Percentiles rank a stretch among this genome's conserved stretches.
phyloP scores from a whole-genome alignment of 1,140 invertebrate species.

The Zaprionus nigranus region DNA sequence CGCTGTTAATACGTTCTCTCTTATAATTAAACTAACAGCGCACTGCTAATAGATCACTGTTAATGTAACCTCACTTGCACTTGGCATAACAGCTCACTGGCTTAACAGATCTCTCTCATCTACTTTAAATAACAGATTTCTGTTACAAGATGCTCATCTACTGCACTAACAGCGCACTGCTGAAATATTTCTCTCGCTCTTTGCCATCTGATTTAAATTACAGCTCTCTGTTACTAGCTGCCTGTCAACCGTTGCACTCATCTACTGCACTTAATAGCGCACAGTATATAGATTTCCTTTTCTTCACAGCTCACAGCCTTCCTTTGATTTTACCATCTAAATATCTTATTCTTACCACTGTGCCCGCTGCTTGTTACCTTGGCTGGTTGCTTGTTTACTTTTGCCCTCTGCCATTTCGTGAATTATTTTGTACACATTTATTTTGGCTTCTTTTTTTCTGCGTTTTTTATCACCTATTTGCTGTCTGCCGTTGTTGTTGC shows the following conservation, averaged over 20 bases:
- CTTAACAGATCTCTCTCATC: neutral
- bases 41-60: neutral
- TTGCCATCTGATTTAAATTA: neutral
- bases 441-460: constrained; percentile 33
- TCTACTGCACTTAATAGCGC: neutral
- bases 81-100: neutral
- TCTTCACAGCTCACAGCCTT: neutral
- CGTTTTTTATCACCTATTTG: constrained; percentile 67
- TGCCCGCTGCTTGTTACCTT: constrained; percentile 50
- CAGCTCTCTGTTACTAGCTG: neutral
- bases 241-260: too few species aligned
- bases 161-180: neutral
- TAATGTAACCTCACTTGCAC: neutral
- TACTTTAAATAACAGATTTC: neutral
- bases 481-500: constrained; percentile 33
- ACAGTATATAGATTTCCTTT: neutral
- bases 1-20: neutral
- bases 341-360: constrained; percentile 29
- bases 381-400: constrained; percentile 69
- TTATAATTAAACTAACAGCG: neutral
- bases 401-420: constrained; percentile 63
- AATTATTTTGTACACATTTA: constrained; percentile 80
- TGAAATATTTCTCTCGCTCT: neutral
- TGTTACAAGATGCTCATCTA: neutral
- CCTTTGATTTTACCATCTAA: neutral